phyloP scores from a whole-genome alignment of 2,888 invertebrate species.

The Agrotis clavis region DNA sequence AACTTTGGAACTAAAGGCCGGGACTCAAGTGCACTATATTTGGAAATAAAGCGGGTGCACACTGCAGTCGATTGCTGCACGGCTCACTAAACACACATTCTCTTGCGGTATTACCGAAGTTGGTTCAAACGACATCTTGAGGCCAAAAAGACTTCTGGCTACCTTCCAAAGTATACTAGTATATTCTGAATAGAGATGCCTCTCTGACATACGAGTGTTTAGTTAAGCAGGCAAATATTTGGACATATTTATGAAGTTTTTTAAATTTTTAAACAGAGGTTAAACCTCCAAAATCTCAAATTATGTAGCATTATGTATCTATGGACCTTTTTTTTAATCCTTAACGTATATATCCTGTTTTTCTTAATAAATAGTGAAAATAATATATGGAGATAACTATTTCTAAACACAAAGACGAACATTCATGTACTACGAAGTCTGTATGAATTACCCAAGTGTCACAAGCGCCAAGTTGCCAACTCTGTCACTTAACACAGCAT shows the following conservation, averaged over 20 bases:
- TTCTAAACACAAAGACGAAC: not conserved
- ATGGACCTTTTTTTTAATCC: too few species aligned
- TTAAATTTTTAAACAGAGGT: too few species aligned
- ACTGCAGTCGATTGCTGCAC: conserved; percentile 42
- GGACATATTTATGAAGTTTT: too few species aligned
- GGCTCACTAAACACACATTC: conserved; percentile 77
- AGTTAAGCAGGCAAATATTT: conserved; percentile 16
- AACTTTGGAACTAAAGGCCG: conserved; percentile 41
- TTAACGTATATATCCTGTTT: too few species aligned
- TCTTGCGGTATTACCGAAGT: conserved; percentile 79
- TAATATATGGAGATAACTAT: not conserved
- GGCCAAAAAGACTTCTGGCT: conserved; percentile 90
- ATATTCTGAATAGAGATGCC: conserved; percentile 76
- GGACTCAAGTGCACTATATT: conserved; percentile 42
- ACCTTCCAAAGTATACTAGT: conserved; percentile 84
- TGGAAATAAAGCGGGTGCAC: conserved; percentile 45
- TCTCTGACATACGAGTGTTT: conserved; percentile 71
- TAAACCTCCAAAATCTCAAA: too few species aligned
- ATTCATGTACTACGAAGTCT: not conserved
- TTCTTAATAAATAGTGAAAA: too few species aligned
- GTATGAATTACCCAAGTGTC: conserved; percentile 12
- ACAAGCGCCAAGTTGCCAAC: conserved; percentile 16
- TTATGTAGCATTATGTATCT: too few species aligned
- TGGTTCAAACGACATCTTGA: conserved; percentile 87
- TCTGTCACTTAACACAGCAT: conserved; percentile 29